phyloP scores from a whole-genome alignment of 2,888 invertebrate genomes.

The Clusia tigrina region DNA sequence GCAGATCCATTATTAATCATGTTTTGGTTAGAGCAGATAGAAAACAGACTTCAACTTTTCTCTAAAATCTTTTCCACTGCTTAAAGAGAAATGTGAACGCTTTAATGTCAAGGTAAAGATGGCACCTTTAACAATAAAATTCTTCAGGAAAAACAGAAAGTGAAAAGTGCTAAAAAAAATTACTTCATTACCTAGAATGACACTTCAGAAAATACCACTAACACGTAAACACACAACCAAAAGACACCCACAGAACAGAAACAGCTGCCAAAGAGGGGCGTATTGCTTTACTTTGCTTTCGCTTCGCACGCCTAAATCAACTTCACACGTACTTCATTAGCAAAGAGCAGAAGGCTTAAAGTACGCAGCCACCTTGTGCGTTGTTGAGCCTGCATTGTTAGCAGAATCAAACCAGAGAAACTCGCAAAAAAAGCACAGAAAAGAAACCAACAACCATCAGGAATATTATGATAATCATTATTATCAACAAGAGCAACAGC shows the following conservation, averaged over 20 bases:
- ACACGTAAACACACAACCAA: neutral
- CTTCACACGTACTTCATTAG: constrained; percentile 6
- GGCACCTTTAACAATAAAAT: neutral
- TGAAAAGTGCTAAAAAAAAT: neutral
- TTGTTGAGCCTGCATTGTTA: neutral
- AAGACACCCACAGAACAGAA: neutral
- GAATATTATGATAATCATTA: constrained; percentile 56
- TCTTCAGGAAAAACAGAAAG: no score
- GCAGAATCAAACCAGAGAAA: neutral
- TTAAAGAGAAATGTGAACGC: neutral
- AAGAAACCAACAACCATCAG: constrained; percentile 33
- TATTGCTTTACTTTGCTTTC: neutral
- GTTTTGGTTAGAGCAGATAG: no score
- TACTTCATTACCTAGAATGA: neutral
- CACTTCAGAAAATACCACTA: neutral
- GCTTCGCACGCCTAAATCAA: neutral
- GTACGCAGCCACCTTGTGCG: neutral
- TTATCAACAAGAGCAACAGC: constrained; percentile 27
- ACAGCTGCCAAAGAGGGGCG: neutral
- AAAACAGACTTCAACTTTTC: no score
- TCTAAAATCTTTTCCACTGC: no score
- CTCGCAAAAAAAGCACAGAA: neutral
- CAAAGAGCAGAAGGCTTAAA: neutral
- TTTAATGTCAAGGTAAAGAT: neutral
- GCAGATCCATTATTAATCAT: no score